Evolutionary conservation across 2,113 vertebrate species (phyloP), one percentile per base, ranked within the genome.

Genomic region (Typhlomys cinereus): DNA sequence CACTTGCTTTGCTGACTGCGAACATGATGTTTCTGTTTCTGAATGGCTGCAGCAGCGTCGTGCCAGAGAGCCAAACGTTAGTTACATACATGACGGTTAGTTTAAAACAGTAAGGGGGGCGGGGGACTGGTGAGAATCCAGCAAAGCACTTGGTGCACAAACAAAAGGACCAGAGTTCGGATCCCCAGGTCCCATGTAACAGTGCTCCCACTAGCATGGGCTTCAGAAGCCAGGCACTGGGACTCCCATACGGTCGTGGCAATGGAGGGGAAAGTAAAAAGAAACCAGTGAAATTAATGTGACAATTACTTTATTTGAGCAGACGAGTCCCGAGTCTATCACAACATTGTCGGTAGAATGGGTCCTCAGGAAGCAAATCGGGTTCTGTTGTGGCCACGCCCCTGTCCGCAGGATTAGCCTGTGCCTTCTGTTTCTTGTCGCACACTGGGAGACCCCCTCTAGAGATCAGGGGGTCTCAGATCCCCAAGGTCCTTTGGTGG

Each of bases 11-110:
- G 23, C 17, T 69, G n/a, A 4, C 39, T 14, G 1, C 13, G 34
- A 41, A 0, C 0, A 13, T 14, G 62, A 5, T 17, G 21, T 1
- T 25, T 34, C 31, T 25, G 48, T 15, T 52, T 70, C 10, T 50
- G 41, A 7, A 10, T 1, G 34, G 48, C 59, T 0, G 1, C 21
- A 34, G 62, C 14, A 1, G 31, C 0, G 0, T 23, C 0, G 1
- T 14, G 52, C 4, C 0, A 29, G 14, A 31, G 76, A 4, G 12
- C 15, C 14, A 15, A 11, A 46, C n/a, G 0, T 0, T 1, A 11
- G 78, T 57, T 41, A 4, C 15, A 0, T 5, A 36, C n/a, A 17
- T 39, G 62, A 20, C 44, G 29, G 62, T 46, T 83, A 46, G 34
- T 4, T 50, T 83, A 46, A 64, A 81, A 62, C 10, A n/a, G n/a